Conservation (phyloP, 2,113 vertebrate species). For the Fregetta grallaria region DNA sequence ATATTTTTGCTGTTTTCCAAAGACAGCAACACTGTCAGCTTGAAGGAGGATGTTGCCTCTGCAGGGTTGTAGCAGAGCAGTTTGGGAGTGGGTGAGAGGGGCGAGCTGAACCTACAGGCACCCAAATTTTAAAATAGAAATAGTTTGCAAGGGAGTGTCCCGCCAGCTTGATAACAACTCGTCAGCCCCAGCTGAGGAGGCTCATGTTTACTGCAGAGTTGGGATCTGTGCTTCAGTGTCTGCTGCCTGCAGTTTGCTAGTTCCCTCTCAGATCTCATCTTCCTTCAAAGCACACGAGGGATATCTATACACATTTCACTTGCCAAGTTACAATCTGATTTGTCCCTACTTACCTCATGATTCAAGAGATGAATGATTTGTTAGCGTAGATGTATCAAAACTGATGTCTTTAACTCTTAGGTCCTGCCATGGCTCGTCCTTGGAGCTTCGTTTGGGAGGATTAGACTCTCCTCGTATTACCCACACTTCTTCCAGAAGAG, state of each 20-base stretch:
- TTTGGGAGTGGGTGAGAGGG: not conserved
- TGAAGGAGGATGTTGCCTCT: not conserved
- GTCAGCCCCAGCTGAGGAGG: not conserved
- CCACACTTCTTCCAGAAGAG: not conserved
- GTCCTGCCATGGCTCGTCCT: not conserved
- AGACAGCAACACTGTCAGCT: not conserved
- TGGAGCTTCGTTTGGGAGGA: not conserved
- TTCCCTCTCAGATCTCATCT: not conserved
- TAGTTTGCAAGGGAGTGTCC: not conserved
- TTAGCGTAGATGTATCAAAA: not conserved
- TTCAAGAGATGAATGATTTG: not conserved
- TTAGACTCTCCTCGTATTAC: not conserved
- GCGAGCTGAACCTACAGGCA: not conserved
- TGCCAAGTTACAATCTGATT: not conserved
- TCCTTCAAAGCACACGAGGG: not conserved
- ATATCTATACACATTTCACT: not conserved
- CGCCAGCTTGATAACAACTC: not conserved
- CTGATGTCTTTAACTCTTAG: not conserved
- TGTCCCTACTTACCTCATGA: not conserved
- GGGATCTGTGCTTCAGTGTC: not conserved
- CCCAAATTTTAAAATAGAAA: not conserved
- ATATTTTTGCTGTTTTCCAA: not conserved
- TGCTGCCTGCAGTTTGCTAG: not conserved
- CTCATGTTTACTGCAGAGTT: accelerated
- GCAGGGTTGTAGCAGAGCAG: not conserved